Percentiles rank a stretch among this genome's conserved stretches.
Evolutionary conservation across 2,797 vertebrate genomes (phyloP).

Genomic region (Danio tinwini): DNA sequence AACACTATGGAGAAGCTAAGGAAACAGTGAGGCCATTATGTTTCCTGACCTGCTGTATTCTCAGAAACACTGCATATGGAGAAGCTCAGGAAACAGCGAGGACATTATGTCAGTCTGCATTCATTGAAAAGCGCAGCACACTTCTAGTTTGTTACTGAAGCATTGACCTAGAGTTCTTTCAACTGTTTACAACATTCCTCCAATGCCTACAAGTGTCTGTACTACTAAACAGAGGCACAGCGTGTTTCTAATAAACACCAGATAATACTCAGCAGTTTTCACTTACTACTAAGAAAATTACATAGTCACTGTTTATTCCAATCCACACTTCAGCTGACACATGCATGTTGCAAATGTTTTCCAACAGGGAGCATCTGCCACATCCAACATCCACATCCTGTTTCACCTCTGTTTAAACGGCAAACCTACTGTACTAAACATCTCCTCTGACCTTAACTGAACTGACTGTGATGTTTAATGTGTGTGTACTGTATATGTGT

Average conservation of each 20-base stretch:
- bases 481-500: too few species aligned
- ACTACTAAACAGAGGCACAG: neutral
- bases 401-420: neutral
- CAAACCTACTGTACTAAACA: neutral
- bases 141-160: neutral
- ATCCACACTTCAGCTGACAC: neutral
- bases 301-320: neutral
- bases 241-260: neutral
- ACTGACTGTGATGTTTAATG: too few species aligned
- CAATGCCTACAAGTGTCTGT: neutral
- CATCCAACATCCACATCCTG: conserved; percentile 9
- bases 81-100: neutral
- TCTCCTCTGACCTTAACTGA: neutral
- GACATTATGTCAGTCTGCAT: neutral
- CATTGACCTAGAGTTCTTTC: neutral
- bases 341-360: neutral
- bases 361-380: conserved; percentile 2
- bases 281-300: neutral
- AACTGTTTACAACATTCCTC: neutral
- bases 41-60: neutral
- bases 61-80: neutral
- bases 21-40: neutral
- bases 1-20: neutral
- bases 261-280: too few species aligned
- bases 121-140: neutral